Base-by-base conservation (phyloP, 30 jellyfish, hydroid and myxozoan genomes). In the Rhopilema esculentum region DNA sequence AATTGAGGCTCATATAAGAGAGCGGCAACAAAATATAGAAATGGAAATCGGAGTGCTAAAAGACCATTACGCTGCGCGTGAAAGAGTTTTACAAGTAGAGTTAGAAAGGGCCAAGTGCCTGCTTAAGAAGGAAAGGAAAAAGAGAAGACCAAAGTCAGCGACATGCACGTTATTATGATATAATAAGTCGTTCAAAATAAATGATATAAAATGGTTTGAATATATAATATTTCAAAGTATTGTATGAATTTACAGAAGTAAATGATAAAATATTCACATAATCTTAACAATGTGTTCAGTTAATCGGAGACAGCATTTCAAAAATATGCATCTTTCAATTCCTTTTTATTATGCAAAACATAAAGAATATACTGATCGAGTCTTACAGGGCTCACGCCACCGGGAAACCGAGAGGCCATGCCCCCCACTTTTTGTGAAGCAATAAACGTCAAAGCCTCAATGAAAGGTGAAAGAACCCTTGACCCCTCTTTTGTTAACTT, bases 11-110 rank as follows among this genome's bases (percentile, higher is more conserved):
- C 66, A 69, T 64, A 40, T 85, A 51, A 65, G 86, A 19, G 71
- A 78, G 49, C 85, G 79, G 24, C 88, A 75, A 24, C 69, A 48
- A 32, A 65, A 33, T 17, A 78, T 85, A 17, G 94, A 85, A 28
- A 74, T 29, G 32, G 94, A 85, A 49, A 66, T 85, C 25, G 49
- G 69, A 21, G 77, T 24, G 16, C 28, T 85, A 25, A 85, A 70
- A 75, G 66, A 25, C 16, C 66, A 78, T 61, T 73, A 75, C 51
- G 88, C 75, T 29, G 57, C 84, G 27, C 73, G 94, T 28, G 88
- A 85, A 27, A 85, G 65, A 50, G 83, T 67, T 29, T 28, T 85
- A 66, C 87, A 85, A 48, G 84, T 16, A 33, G 94, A 85, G 88
- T 69, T 85, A 64, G 88, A 85, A 71, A 75, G 66, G 31, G 64